phyloP scores from a whole-genome alignment of 2,113 vertebrate genomes.

The Pelecanus crispus region DNA sequence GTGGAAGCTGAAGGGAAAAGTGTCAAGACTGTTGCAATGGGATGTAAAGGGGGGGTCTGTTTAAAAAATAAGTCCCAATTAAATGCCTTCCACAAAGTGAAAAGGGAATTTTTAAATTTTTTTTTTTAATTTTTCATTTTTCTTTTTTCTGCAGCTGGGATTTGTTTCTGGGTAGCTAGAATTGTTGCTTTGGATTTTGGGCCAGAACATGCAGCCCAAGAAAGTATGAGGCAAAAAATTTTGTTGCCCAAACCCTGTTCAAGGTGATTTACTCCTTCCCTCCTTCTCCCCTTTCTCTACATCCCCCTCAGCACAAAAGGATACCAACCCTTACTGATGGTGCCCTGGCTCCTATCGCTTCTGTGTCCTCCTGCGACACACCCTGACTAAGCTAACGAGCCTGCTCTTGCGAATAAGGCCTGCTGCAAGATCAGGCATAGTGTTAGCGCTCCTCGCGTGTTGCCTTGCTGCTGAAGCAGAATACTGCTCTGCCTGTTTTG shows the following conservation, averaged over 20 bases:
- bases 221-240: background rate
- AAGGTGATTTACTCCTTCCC: background rate
- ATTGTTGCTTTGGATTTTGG: background rate
- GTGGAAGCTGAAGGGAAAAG: background rate
- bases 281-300: background rate
- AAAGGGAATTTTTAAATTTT: background rate
- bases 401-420: background rate
- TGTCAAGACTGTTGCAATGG: background rate
- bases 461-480: background rate
- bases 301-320: background rate
- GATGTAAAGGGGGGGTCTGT: background rate
- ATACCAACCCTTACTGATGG: background rate
- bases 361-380: background rate
- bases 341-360: background rate
- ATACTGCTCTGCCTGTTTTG: background rate
- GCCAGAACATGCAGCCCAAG: background rate
- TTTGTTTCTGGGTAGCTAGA: background rate
- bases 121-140: no score
- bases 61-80: background rate
- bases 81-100: background rate
- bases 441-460: accelerated
- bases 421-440: background rate
- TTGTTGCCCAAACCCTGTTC: background rate
- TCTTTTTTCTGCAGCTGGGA: background rate
- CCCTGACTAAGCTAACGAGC: background rate